phyloP scores from a whole-genome alignment of 2,113 vertebrate genomes.

The Pangasianodon gigas region DNA sequence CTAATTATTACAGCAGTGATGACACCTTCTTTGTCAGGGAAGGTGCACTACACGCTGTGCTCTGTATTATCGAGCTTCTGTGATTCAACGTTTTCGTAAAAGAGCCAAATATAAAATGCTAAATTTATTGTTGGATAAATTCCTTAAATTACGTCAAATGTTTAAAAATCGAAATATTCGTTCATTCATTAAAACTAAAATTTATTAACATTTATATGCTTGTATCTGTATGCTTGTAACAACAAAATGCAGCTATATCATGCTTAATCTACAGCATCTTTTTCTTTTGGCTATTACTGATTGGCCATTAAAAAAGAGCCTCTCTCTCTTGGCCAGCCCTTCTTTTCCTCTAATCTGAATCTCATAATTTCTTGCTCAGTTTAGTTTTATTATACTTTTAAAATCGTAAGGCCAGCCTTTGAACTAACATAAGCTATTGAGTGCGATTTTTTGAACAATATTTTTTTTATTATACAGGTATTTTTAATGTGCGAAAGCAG shows the following conservation, averaged over 20 bases:
- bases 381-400: background rate
- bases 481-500: background rate
- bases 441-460: background rate
- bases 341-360: background rate
- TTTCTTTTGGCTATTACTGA: background rate
- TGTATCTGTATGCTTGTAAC: background rate
- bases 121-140: background rate
- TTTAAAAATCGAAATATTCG: background rate
- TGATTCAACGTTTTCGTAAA: background rate
- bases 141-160: background rate
- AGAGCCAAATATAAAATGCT: background rate
- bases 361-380: background rate
- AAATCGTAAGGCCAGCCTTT: no score
- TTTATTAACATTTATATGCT: background rate
- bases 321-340: background rate
- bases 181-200: background rate
- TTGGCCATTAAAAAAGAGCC: background rate
- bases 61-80: background rate
- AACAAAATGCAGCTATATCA: background rate
- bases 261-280: background rate
- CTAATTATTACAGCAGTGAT: background rate
- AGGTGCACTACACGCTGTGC: slow-evolving; percentile 13
- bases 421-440: background rate
- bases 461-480: background rate
- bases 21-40: background rate